Evolutionary conservation across 2,888 invertebrate genomes (phyloP).

Genomic region (Drosophila mayaguana): DNA sequence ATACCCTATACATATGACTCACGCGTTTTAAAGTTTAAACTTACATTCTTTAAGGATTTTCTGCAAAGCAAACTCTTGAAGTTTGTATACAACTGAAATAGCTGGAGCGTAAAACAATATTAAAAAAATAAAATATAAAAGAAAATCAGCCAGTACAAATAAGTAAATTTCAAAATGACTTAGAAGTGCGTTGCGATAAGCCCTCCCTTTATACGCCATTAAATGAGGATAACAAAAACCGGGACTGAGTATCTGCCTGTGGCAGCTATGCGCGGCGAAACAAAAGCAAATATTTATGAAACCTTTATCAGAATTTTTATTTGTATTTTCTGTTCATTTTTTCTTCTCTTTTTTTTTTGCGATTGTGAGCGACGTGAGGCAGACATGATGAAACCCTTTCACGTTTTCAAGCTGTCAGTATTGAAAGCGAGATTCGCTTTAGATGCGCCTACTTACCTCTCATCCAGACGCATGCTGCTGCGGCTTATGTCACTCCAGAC

Average conservation of each 20-base stretch:
- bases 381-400: conserved; percentile 3
- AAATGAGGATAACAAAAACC: conserved; percentile 1
- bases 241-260: conserved; percentile 9
- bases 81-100: neutral
- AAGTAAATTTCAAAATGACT: conserved; percentile 14
- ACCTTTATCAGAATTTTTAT: conserved; percentile 32
- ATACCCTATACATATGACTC: too few species aligned
- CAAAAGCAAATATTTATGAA: conserved; percentile 63
- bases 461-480: conserved; percentile 90
- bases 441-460: conserved; percentile 81
- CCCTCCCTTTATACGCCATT: neutral
- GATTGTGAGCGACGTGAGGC: conserved; percentile 4
- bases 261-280: conserved; percentile 30
- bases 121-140: neutral
- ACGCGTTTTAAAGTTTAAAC: too few species aligned
- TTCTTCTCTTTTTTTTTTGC: too few species aligned
- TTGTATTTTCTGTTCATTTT: neutral
- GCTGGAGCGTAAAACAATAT: neutral
- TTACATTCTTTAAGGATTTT: too few species aligned
- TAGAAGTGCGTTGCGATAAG: conserved; percentile 2
- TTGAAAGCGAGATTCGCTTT: neutral
- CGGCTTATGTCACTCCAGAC: conserved; percentile 95
- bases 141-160: neutral
- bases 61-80: neutral
- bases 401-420: neutral